These are phyloP conservation scores for Nebria brevicollis DNA, from an alignment of 2,888 invertebrate species.

Conservation along the genomic window DNA sequence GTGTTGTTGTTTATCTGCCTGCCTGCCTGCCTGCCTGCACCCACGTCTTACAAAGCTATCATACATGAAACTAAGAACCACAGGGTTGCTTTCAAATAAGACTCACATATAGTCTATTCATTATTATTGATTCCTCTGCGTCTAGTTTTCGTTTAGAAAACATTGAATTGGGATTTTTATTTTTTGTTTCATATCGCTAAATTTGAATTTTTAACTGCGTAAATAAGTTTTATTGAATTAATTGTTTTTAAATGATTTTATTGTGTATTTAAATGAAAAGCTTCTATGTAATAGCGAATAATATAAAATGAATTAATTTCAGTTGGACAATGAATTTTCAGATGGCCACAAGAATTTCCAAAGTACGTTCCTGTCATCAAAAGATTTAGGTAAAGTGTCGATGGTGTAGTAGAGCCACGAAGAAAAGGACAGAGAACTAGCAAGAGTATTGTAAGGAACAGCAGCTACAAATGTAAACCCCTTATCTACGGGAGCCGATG, in stretches of 20 bases:
- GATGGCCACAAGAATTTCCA: too few relatives aligned
- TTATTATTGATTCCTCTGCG: too few relatives aligned
- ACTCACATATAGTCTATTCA: not conserved
- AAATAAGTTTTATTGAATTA: too few relatives aligned
- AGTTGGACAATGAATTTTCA: too few relatives aligned
- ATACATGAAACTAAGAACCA: not conserved
- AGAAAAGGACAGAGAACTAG: not conserved
- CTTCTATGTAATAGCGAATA: too few relatives aligned
- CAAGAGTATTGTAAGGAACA: conserved; percentile 2
- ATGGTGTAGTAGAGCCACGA: not conserved
- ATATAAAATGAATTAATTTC: too few relatives aligned
- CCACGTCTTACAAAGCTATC: not conserved
- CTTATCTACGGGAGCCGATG: conserved; percentile 59
- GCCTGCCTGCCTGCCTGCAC: not conserved
- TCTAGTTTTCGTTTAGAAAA: too few relatives aligned
- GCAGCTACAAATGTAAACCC: conserved; percentile 60
- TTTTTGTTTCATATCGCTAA: too few relatives aligned
- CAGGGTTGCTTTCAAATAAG: not conserved
- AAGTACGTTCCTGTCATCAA: not conserved
- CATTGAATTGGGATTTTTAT: too few relatives aligned
- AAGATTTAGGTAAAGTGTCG: not conserved
- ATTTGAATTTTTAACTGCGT: too few relatives aligned
- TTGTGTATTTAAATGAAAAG: too few relatives aligned
- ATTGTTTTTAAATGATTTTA: too few relatives aligned
- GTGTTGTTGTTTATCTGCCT: not conserved